Conservation (phyloP, 30 jellyfish, hydroid and myxozoan genomes). For the Aurelia aurita region DNA sequence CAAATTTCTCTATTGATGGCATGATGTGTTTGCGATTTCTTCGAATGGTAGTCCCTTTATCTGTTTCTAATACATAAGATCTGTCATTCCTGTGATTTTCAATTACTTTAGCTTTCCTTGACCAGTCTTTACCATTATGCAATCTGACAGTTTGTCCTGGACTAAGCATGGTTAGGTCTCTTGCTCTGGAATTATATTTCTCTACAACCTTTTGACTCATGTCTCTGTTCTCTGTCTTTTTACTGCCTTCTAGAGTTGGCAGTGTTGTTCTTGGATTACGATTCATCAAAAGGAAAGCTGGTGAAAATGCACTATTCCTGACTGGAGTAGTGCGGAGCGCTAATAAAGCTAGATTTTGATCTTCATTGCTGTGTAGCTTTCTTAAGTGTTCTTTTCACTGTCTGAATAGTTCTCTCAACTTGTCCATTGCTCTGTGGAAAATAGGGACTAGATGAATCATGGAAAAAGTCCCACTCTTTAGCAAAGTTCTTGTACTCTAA, state of each 20-base stretch:
- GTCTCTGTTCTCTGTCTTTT: background rate
- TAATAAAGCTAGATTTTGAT: background rate
- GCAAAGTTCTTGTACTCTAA: too few relatives aligned
- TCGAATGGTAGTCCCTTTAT: conserved; percentile 31
- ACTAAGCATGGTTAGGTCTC: background rate
- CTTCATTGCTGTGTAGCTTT: conserved; percentile 1
- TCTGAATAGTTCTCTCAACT: conserved; percentile 20
- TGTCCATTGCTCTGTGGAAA: conserved; percentile 6
- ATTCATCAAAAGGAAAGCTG: conserved; percentile 19
- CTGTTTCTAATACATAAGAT: conserved; percentile 36
- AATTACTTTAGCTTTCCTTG: conserved; percentile 15
- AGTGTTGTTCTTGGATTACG: conserved; percentile 36
- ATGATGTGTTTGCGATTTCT: conserved; percentile 62
- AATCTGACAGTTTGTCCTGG: conserved; percentile 36
- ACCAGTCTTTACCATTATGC: conserved; percentile 33
- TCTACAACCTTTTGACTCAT: background rate
- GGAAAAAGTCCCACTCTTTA: background rate
- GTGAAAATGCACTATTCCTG: background rate
- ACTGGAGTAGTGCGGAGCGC: background rate
- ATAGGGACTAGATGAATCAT: conserved; percentile 7
- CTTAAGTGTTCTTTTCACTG: conserved; percentile 23
- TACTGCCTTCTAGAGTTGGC: conserved; percentile 31
- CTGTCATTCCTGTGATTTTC: background rate
- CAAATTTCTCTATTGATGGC: conserved; percentile 13
- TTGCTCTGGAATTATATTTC: background rate